Base-by-base conservation (phyloP, 2,797 vertebrate species). In the Peromyscus attwateri region DNA sequence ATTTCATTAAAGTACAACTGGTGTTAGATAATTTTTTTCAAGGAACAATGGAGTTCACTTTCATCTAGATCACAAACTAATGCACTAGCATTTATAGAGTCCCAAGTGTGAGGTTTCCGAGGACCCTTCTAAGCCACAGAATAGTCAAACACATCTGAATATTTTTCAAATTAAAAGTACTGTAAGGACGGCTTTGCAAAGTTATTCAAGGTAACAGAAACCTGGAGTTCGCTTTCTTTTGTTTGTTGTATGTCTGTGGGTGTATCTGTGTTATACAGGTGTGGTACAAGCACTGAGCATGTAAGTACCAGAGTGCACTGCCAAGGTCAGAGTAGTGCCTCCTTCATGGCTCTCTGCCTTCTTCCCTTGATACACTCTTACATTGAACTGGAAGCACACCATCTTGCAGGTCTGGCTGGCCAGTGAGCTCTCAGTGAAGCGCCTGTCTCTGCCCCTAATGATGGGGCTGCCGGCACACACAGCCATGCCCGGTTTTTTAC, bases 21-120 rank as follows among this genome's bases (percentile, higher is more conserved):
- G 17, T 46, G 6, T 40, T 49, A 94, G 91, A 73, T 34, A n/a
- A 88, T 55, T 73, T 91, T 95, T 70, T 89, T 93, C 40, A 95
- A 83, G 91, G 27, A 93, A 94, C 13, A 97, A 1, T 66, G 81
- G 5, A 81, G 79, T 55, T 92, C 83, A 92, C 21, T 87, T 91
- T 92, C 82, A 97, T 52, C 64, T 55, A 90, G 96, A 81, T n/a
- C 85, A 95, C 3, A 91, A 60, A 89, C 80, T 92, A 89, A 73
- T 34, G 29, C 34, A 52, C 70, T 85, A 43, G 57, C 25, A 27
- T 81, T 55, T 93, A 57, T 40, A 14, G 11, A 66, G 34, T 43
- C 10, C 43, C 68, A 66, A 64, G 4, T 52, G 55, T 90, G 55
- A 93, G 31, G 52, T 46, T 46, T 95, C 49, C 94, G 43, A 95